These are phyloP conservation scores for Sarcophaga bullata DNA, from an alignment of 1,140 invertebrate species.

Conservation along the genomic window DNA sequence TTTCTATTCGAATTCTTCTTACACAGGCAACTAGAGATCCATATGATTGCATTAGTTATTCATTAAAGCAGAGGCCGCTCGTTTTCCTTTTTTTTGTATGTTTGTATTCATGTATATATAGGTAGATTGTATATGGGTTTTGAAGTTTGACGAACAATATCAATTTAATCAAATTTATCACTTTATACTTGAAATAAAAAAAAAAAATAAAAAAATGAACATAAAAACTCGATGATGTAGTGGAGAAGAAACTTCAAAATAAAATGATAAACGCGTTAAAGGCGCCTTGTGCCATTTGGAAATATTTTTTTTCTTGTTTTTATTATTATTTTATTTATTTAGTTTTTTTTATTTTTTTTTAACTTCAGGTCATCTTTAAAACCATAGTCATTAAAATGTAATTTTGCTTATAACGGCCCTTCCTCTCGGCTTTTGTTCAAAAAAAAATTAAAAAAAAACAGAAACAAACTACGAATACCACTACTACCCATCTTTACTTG, in stretches of 20 bases:
- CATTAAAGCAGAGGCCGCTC: not conserved
- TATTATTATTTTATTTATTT: not conserved
- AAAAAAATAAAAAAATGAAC: not conserved
- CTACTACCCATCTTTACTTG: not conserved
- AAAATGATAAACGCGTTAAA: conserved; percentile 38
- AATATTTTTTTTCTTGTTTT: conserved; percentile 34
- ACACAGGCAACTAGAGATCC: no score
- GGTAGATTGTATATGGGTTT: not conserved
- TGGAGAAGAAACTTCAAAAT: not conserved
- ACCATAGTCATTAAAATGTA: conserved; percentile 39
- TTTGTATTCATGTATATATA: no score
- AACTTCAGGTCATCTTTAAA: conserved; percentile 15
- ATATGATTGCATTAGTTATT: no score
- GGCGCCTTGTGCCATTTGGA: conserved; percentile 36
- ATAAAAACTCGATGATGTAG: not conserved
- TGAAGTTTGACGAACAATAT: conserved; percentile 39
- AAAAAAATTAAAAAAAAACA: not conserved
- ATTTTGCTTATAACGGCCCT: conserved; percentile 32
- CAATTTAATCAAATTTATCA: conserved; percentile 45
- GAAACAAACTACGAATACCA: not conserved
- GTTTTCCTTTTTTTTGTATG: not conserved
- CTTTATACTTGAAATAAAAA: conserved; percentile 27
- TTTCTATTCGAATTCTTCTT: no score
- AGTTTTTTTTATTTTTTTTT: conserved; percentile 4
- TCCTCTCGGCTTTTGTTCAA: not conserved